Conservation (phyloP, 2,888 invertebrate genomes). For the Tridacna crocea region DNA sequence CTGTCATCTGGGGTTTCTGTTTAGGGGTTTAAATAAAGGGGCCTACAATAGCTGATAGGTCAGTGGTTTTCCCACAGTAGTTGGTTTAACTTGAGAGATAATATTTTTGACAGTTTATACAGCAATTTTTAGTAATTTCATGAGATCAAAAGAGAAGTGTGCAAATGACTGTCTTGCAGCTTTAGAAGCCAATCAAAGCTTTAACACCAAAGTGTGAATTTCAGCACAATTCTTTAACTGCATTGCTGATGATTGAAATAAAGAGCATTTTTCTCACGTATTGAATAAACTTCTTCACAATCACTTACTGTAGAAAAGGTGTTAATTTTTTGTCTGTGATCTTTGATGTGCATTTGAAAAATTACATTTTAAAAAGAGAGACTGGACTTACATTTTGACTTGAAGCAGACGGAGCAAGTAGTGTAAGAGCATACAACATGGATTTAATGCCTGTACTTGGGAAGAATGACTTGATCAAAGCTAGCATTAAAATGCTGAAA, state of each 20-base stretch:
- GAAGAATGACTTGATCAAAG: slow-evolving; percentile 54
- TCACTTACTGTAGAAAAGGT: slow-evolving; percentile 11
- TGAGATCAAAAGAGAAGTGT: too few species aligned
- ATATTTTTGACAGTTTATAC: too few species aligned
- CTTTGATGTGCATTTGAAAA: slow-evolving; percentile 9
- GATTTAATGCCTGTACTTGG: slow-evolving; percentile 41
- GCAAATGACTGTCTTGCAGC: too few species aligned
- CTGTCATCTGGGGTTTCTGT: slow-evolving; percentile 6
- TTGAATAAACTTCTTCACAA: not conserved
- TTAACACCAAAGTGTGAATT: not conserved
- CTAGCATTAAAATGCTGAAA: slow-evolving; percentile 55
- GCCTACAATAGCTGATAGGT: not conserved
- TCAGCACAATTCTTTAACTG: not conserved
- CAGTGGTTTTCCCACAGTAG: not conserved
- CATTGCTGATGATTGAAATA: not conserved
- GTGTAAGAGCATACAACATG: not conserved
- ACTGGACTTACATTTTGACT: too few species aligned
- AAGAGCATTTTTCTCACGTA: not conserved
- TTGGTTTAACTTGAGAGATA: not conserved
- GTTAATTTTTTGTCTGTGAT: not conserved
- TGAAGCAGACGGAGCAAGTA: too few species aligned
- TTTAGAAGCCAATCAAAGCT: not conserved
- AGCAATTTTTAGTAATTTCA: too few species aligned
- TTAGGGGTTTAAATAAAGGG: slow-evolving; percentile 10
- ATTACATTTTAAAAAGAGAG: not conserved